Conservation (phyloP, 2,888 invertebrate species). For the Notodonta dromedarius region DNA sequence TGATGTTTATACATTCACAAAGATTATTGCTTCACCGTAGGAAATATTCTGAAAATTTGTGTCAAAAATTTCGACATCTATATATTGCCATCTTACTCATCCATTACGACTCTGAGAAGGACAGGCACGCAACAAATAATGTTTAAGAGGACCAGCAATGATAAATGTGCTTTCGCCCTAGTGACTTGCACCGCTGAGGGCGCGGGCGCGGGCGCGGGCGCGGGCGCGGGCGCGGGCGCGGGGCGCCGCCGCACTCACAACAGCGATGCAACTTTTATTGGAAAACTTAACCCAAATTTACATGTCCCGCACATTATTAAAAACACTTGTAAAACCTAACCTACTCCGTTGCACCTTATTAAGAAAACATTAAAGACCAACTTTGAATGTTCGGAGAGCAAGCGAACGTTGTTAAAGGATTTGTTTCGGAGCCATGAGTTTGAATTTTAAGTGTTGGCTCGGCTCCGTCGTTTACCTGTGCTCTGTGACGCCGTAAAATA, state of each 20-base stretch:
- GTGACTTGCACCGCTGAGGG: constrained; percentile 11
- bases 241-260: constrained; percentile 41
- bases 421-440: constrained; percentile 45
- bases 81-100: no score
- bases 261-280: constrained; percentile 76
- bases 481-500: constrained; percentile 30
- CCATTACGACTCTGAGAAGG: no score
- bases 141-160: no score
- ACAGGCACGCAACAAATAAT: no score
- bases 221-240: constrained; percentile 45
- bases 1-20: no score
- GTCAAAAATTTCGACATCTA: no score
- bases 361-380: constrained; percentile 24
- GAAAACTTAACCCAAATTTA: constrained; percentile 79
- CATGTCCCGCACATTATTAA: constrained; percentile 78
- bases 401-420: constrained; percentile 31
- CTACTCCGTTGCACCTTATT: constrained; percentile 33
- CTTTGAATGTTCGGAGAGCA: constrained; percentile 27
- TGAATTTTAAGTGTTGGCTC: constrained; percentile 52
- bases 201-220: constrained; percentile 39
- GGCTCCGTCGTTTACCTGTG: constrained; percentile 39
- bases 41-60: no score
- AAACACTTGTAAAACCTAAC: constrained; percentile 62
- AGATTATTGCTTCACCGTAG: no score
- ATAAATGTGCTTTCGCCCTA: not conserved